These are phyloP conservation scores for Aporophyla nigra DNA, from an alignment of 2,888 invertebrate species.

Conservation along the genomic window DNA sequence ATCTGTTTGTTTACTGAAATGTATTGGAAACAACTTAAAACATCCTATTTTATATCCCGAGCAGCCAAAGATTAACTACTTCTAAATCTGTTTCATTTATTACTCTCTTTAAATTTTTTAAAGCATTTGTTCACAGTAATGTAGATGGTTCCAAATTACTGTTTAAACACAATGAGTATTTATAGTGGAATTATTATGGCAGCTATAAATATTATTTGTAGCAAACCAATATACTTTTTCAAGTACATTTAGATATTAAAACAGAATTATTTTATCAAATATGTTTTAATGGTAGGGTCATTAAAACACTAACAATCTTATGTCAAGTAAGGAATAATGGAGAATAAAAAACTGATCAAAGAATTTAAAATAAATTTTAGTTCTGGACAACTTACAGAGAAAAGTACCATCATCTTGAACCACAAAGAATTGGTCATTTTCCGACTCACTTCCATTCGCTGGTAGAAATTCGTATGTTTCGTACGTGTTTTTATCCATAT, in stretches of 20 bases:
- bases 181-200: background rate
- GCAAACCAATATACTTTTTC: background rate
- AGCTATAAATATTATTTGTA: background rate
- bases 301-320: too few relatives aligned
- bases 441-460: constrained; percentile 68
- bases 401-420: constrained; percentile 85
- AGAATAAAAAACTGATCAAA: background rate
- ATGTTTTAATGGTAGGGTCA: background rate
- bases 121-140: background rate
- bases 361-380: background rate
- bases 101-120: background rate
- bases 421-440: constrained; percentile 81
- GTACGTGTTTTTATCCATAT: constrained; percentile 83
- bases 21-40: background rate
- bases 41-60: background rate
- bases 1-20: constrained; percentile 82
- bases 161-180: background rate
- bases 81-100: background rate
- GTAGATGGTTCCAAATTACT: background rate
- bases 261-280: background rate
- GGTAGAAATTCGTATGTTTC: constrained; percentile 83
- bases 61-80: background rate
- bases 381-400: constrained; percentile 73
- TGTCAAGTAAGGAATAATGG: background rate
- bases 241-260: background rate